A percentile compares a stretch with the other conserved stretches of the same genome.
Evolutionary conservation across 2,888 invertebrate genomes (phyloP).

Genomic region (Tenthredo mesomela): DNA sequence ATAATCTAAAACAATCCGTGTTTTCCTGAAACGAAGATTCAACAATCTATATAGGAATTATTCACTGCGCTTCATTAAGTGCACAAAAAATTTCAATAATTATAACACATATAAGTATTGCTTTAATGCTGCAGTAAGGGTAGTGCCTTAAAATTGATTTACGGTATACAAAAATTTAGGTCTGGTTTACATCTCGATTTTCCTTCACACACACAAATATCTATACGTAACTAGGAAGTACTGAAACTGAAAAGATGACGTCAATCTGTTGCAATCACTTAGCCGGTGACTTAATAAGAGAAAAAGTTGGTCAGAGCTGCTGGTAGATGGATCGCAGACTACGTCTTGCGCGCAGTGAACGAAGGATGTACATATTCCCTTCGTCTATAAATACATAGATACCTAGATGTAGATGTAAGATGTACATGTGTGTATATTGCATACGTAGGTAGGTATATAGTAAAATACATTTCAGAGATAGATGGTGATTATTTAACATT

Average conservation of each 20-base stretch:
- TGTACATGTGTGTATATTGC: background rate
- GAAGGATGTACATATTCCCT: background rate
- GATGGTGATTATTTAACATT: background rate
- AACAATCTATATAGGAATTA: too few relatives aligned
- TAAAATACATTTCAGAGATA: background rate
- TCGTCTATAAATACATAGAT: background rate
- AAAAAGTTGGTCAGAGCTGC: conserved; percentile 9
- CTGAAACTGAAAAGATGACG: conserved; percentile 9
- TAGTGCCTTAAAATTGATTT: too few relatives aligned
- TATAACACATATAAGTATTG: too few relatives aligned
- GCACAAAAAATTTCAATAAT: too few relatives aligned
- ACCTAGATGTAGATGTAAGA: too few relatives aligned
- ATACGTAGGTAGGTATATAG: background rate
- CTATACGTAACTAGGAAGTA: background rate
- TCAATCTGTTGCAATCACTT: conserved; percentile 28
- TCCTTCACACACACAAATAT: background rate
- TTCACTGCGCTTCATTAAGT: too few relatives aligned
- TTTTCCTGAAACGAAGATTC: too few relatives aligned
- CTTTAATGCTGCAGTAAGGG: too few relatives aligned
- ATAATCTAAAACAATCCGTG: too few relatives aligned
- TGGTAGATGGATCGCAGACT: conserved; percentile 15
- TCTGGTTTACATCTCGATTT: conserved; percentile 1
- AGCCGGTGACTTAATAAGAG: conserved; percentile 6
- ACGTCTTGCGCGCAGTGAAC: background rate
- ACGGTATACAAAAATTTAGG: background rate